Base-by-base conservation (phyloP, 2,797 vertebrate genomes). In the Meriones psammophilus region DNA sequence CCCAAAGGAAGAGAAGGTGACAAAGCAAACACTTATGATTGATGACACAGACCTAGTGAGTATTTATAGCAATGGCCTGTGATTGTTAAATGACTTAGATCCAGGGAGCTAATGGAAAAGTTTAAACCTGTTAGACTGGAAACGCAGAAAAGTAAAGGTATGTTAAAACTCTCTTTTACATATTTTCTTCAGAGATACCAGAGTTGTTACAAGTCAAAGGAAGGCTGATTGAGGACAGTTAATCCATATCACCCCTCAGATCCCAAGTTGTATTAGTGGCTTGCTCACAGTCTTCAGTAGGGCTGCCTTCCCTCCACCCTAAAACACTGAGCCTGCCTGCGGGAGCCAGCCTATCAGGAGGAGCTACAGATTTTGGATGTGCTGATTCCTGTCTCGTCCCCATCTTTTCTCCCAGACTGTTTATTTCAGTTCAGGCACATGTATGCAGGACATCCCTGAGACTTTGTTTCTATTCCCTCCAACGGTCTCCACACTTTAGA, bases 21-120 rank as follows among this genome's bases (percentile, higher is more conserved):
- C 73, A 84, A 95, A 94, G 93, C 5, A 93, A 91, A 97, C 14
- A 90, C 20, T 36, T 87, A 36, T 56, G 56, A 77, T 12, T 93
- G 33, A 36, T 77, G 68, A 2, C 36, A 46, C 33, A 24, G 62
- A 76, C 50, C 69, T 71, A 84, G 77, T 6, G 6, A 69, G 20
- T 73, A 50, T 66, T 90, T 81, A 83, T 18, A 76, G 79, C 33
- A 60, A 71, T 3, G 56, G 3, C 22, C 8, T 66, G 15, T 64
- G 77, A 56, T 1, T n/a, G 26, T 28, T 39, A 56, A 30, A 30
- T 77, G 74, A 26, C 26, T 83, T 42, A 62, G 58, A 85, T 9
- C 8, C 2, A 79, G 62, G n/a, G 54, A 83, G 17, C 26, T 26
- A 22, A 58, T 22, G 60, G 17, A 22, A 88, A 96, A 69, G 33